phyloP scores from a whole-genome alignment of 1,140 invertebrate genomes.

The Cydia pomonella region DNA sequence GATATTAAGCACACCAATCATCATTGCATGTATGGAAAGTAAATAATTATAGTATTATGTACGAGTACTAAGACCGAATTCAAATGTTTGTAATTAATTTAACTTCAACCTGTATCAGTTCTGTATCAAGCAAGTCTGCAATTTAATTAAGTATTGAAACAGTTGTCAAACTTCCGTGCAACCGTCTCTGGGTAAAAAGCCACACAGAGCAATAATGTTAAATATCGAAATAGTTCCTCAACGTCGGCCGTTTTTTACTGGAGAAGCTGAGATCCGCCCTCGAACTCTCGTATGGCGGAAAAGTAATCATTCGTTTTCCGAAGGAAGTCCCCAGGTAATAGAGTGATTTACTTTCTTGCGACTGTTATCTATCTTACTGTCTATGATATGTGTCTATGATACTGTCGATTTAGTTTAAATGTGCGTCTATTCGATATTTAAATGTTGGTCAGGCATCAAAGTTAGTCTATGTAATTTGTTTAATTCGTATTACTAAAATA shows the following conservation, averaged over 20 bases:
- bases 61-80: too few species aligned
- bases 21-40: too few species aligned
- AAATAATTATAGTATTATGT: too few species aligned
- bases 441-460: neutral
- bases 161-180: neutral
- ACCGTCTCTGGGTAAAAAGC: neutral
- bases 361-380: constrained; percentile 1
- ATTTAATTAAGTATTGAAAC: neutral
- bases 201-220: neutral
- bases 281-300: constrained; percentile 2
- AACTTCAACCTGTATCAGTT: too few species aligned
- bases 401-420: neutral
- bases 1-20: too few species aligned
- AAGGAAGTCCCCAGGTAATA: neutral
- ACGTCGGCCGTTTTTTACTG: constrained; percentile 33
- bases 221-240: neutral
- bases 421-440: neutral
- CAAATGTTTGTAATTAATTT: too few species aligned
- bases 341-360: constrained; percentile 13
- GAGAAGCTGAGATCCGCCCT: neutral
- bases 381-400: neutral
- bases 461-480: too few species aligned
- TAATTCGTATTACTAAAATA: too few species aligned
- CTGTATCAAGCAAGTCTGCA: too few species aligned
- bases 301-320: constrained; percentile 21